Evolutionary conservation across 2,888 invertebrate genomes (phyloP), one percentile per base, ranked within the genome.

Genomic region (Anthophora plumipes): DNA sequence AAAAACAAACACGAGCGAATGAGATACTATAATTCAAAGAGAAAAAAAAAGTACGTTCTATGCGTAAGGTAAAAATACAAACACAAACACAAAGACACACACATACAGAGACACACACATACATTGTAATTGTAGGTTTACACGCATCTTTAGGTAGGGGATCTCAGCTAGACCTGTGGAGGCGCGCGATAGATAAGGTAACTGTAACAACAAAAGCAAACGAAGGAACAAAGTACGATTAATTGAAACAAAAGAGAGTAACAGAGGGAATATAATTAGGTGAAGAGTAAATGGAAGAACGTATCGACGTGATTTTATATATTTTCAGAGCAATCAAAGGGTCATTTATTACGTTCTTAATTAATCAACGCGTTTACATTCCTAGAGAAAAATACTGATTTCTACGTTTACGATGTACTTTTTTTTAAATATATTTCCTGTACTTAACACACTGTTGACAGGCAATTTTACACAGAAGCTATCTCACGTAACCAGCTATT

Each of bases 121-220:
- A 54, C 70, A 75, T 54, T 46, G 55, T 80, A 71, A 66, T 77
- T 57, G 66, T 83, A 86, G 87, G 50, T 86, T 86, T 75, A 82
- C 86, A 72, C 72, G 84, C 78, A 85, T 86, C 63, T 82, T 57
- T 77, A 84, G 80, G 25, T 77, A 84, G 80, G 25, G 39, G 46
- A 76, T 77, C 68, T 82, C 79, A 68, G 60, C 50, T 70, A 57
- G 70, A 82, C 22, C 76, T 71, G 86, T 71, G 52, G 57, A 57
- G 73, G 80, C 55, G 64, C 20, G 61, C 54, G 71, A 67, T 83
- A 85, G 72, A 74, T 80, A 83, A 85, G 73, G 14, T 20, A n/a
- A 46, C 22, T 31, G 31, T 20, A 8, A 37, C 20, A 50, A 50
- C 39, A 52, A 55, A 25, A 39, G 5, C 25, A 77, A 39, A 22